These are phyloP conservation scores for Nyctalus aviator DNA, from an alignment of 2,797 vertebrate genomes.

Conservation along the genomic window DNA sequence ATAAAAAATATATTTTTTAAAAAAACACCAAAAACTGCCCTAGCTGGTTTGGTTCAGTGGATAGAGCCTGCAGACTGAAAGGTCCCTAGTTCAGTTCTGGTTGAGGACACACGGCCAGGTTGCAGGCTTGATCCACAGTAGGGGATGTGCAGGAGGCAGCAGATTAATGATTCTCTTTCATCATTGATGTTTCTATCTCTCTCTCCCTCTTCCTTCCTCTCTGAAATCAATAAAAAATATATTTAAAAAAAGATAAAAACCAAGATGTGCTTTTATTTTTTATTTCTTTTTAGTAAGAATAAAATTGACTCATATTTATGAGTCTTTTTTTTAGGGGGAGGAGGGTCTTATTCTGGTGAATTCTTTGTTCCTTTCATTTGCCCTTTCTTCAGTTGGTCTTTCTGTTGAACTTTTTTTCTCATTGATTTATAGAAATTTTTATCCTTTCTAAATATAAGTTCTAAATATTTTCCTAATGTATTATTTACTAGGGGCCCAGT, in stretches of 20 bases:
- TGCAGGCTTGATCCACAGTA: too few species aligned
- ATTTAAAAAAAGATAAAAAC: neutral
- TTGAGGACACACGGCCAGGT: too few species aligned
- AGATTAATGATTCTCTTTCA: too few species aligned
- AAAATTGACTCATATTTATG: neutral
- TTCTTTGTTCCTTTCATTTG: neutral
- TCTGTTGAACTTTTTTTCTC: neutral
- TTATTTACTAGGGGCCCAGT: neutral
- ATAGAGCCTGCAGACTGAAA: too few species aligned
- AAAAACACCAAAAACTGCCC: too few species aligned
- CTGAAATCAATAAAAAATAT: too few species aligned
- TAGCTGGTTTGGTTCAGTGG: too few species aligned
- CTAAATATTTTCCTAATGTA: constrained; percentile 38
- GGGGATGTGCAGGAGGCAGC: too few species aligned
- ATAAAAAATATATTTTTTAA: too few species aligned
- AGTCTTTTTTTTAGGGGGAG: neutral
- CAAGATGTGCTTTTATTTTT: neutral
- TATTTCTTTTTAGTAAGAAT: constrained; percentile 10
- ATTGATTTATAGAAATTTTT: neutral
- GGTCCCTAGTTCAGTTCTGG: too few species aligned
- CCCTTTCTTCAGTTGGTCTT: neutral
- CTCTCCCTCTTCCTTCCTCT: too few species aligned
- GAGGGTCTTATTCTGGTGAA: neutral
- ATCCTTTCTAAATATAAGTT: constrained; percentile 17
- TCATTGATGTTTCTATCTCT: too few species aligned